Conservation (phyloP, 2,888 invertebrate species). For the Drosophila sordidapex region DNA sequence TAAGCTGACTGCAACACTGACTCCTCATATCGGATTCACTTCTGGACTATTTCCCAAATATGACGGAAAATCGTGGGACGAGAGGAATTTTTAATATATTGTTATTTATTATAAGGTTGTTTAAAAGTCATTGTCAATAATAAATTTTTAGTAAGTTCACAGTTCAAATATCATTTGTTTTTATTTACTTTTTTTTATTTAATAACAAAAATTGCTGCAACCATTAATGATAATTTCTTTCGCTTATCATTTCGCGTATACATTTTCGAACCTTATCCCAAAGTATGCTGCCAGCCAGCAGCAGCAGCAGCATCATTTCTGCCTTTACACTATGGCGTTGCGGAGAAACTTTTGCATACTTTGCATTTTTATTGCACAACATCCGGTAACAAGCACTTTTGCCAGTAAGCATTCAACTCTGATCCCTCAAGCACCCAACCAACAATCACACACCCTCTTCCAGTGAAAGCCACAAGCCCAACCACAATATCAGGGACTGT, state of each 20-base stretch:
- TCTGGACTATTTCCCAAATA: not conserved
- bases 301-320: slow-evolving; percentile 11
- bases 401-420: slow-evolving; percentile 63
- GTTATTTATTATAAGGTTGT: too few relatives aligned
- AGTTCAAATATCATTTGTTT: slow-evolving; percentile 20
- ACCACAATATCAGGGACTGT: slow-evolving; percentile 51
- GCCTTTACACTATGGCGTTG: slow-evolving; percentile 26
- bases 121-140: not conserved
- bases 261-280: slow-evolving; percentile 10
- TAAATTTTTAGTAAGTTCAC: too few relatives aligned
- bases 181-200: not conserved
- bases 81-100: too few relatives aligned
- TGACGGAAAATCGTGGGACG: not conserved
- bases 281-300: slow-evolving; percentile 2
- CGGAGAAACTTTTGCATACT: slow-evolving; percentile 67
- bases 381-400: slow-evolving; percentile 74
- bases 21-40: not conserved
- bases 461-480: slow-evolving; percentile 38
- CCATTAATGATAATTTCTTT: slow-evolving; percentile 1
- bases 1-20: slow-evolving; percentile 26
- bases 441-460: slow-evolving; percentile 26
- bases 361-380: slow-evolving; percentile 80
- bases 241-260: slow-evolving; percentile 18
- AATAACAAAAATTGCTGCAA: not conserved
- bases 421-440: slow-evolving; percentile 39